These are phyloP conservation scores for Pecten maximus DNA, from an alignment of 2,888 invertebrate genomes.

Conservation along the genomic window DNA sequence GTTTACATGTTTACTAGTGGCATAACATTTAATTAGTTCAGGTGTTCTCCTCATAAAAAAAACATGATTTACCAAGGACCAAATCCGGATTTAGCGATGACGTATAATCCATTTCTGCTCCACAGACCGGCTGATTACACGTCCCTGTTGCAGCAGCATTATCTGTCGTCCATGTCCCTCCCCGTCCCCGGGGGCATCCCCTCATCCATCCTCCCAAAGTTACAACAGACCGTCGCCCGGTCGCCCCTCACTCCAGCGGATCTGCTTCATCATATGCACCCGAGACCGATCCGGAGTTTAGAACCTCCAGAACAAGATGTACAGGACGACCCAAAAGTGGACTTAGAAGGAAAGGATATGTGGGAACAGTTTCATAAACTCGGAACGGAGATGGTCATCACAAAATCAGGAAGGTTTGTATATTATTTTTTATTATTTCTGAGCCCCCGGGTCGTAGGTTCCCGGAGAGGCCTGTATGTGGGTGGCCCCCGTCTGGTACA, in stretches of 20 bases:
- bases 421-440: conserved; percentile 5
- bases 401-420: conserved; percentile 98
- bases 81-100: conserved; percentile 68
- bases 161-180: conserved; percentile 64
- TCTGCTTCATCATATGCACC: conserved; percentile 66
- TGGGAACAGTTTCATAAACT: conserved; percentile 99
- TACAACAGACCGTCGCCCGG: conserved; percentile 66
- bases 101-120: conserved; percentile 75
- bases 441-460: not conserved
- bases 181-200: conserved; percentile 65
- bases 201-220: conserved; percentile 68
- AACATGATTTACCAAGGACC: conserved; percentile 65
- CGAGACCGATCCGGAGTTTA: conserved; percentile 84
- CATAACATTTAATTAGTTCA: conserved; percentile 13
- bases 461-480: not conserved
- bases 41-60: conserved; percentile 2
- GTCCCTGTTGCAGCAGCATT: conserved; percentile 68
- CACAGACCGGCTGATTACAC: conserved; percentile 70
- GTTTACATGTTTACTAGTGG: not conserved
- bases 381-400: conserved; percentile 99
- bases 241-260: conserved; percentile 67
- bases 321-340: conserved; percentile 98
- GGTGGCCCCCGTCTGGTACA: conserved; percentile 21
- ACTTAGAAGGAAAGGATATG: conserved; percentile 97
- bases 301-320: conserved; percentile 88